These are phyloP conservation scores for Eulemur rufifrons DNA, from an alignment of 2,113 vertebrate genomes.

Conservation along the genomic window DNA sequence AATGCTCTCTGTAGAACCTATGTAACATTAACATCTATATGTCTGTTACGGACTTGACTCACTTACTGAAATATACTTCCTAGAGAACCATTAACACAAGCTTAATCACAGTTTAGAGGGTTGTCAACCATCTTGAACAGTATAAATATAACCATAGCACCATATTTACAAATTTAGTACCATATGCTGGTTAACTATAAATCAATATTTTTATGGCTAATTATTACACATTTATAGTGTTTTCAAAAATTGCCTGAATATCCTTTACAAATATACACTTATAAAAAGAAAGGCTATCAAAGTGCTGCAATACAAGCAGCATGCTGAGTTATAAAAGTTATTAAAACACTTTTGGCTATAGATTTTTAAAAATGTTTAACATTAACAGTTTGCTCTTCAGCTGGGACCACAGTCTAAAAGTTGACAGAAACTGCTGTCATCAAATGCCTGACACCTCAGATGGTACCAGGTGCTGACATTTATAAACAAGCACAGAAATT, in stretches of 20 bases:
- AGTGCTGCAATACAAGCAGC: slow-evolving; percentile 79
- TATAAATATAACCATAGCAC: slow-evolving; percentile 85
- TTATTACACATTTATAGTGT: slow-evolving; percentile 78
- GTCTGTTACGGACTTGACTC: slow-evolving; percentile 62
- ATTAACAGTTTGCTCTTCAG: slow-evolving; percentile 80
- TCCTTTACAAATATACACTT: slow-evolving; percentile 87
- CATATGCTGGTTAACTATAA: slow-evolving; percentile 79
- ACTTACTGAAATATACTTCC: slow-evolving; percentile 76
- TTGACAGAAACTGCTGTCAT: slow-evolving; percentile 72
- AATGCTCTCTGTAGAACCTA: background rate
- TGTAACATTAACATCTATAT: slow-evolving; percentile 28
- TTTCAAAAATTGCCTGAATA: slow-evolving; percentile 86
- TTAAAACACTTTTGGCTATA: slow-evolving; percentile 79
- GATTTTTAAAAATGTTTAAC: slow-evolving; percentile 79
- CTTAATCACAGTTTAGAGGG: slow-evolving; percentile 83
- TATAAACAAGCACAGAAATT: slow-evolving; percentile 70
- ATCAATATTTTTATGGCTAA: slow-evolving; percentile 85
- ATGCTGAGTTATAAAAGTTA: slow-evolving; percentile 85
- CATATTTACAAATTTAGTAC: slow-evolving; percentile 85
- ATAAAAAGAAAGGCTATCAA: slow-evolving; percentile 85
- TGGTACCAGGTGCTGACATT: slow-evolving; percentile 41
- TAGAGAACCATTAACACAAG: slow-evolving; percentile 76
- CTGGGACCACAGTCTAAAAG: slow-evolving; percentile 81
- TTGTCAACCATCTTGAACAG: slow-evolving; percentile 79
- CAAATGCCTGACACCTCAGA: slow-evolving; percentile 48